A percentile compares a stretch with the other conserved stretches of the same genome.
phyloP scores from a whole-genome alignment of 1,140 invertebrate genomes.

The Melipona quadrifasciata region DNA sequence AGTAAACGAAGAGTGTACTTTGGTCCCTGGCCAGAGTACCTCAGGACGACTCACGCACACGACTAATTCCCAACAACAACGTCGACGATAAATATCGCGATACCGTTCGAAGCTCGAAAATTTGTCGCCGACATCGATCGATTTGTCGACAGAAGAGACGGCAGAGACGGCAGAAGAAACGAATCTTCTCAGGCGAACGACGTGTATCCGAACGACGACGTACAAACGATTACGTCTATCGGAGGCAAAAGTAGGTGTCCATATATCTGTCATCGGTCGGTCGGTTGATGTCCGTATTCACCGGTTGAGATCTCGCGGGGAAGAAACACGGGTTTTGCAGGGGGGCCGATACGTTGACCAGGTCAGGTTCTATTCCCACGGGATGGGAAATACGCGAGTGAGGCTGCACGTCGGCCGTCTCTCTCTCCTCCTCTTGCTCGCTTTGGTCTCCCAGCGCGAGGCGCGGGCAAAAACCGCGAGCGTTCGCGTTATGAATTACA shows the following conservation, averaged over 20 bases:
- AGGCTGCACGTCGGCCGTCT: conserved; percentile 35
- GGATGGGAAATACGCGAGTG: conserved; percentile 54
- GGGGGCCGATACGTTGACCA: conserved; percentile 61
- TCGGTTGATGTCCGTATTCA: conserved; percentile 20
- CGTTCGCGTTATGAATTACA: conserved; percentile 78
- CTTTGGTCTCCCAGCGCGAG: conserved; percentile 57
- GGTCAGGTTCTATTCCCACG: conserved; percentile 76
- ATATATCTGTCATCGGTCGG: conserved; percentile 34
- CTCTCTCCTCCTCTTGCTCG: conserved; percentile 7
- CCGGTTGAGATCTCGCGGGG: not conserved
- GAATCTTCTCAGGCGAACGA: too few species aligned
- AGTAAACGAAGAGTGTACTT: too few species aligned
- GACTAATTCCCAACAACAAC: too few species aligned
- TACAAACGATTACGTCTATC: not conserved
- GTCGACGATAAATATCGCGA: not conserved
- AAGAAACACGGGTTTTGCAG: conserved; percentile 32
- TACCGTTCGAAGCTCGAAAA: not conserved
- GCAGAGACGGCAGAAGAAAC: not conserved
- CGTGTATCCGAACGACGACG: not conserved
- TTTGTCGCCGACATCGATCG: not conserved
- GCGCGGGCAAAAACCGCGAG: conserved; percentile 67
- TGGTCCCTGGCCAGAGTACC: too few species aligned
- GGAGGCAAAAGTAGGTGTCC: conserved; percentile 20
- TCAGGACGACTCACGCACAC: too few species aligned
- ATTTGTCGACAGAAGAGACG: not conserved